Percentiles rank a stretch among this genome's conserved stretches.
phyloP scores from a whole-genome alignment of 2,797 vertebrate genomes.

The Adelosebastes latens region DNA sequence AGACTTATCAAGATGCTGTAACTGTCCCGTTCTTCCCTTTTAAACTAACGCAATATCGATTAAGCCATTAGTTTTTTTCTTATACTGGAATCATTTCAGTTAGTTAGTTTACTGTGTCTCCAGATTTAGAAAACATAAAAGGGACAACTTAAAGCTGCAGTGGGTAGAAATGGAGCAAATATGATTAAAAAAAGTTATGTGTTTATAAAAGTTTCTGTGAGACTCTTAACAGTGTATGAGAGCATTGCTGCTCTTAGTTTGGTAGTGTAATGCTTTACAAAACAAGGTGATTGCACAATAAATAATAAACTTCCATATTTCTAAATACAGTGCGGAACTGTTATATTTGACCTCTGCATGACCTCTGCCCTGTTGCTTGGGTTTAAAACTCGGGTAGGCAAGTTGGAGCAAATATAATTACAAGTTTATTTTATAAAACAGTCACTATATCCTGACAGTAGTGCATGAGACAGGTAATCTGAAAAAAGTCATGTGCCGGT shows the following conservation, averaged over 20 bases:
- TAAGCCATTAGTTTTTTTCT: background rate
- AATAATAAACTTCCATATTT: background rate
- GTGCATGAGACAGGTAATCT: too few species aligned
- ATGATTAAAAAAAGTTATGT: too few species aligned
- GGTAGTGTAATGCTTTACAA: background rate
- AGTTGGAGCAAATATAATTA: too few species aligned
- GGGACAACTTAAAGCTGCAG: background rate
- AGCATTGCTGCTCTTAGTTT: background rate
- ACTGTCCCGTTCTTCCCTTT: background rate
- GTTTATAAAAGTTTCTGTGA: background rate
- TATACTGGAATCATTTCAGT: background rate
- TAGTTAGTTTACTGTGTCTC: background rate
- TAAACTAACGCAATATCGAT: background rate
- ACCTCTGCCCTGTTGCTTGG: background rate
- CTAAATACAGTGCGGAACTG: background rate
- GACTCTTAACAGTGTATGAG: background rate
- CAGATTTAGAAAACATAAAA: background rate
- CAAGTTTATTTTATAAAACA: too few species aligned
- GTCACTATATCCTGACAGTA: too few species aligned
- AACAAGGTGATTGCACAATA: background rate
- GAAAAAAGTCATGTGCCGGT: too few species aligned
- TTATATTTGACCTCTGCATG: background rate
- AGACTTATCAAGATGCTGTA: background rate
- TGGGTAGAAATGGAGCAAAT: too few species aligned
- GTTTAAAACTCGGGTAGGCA: background rate